Percentiles rank a stretch among this genome's conserved stretches.
phyloP scores from a whole-genome alignment of 2,113 vertebrate genomes.

The Pachycephala philippinensis region DNA sequence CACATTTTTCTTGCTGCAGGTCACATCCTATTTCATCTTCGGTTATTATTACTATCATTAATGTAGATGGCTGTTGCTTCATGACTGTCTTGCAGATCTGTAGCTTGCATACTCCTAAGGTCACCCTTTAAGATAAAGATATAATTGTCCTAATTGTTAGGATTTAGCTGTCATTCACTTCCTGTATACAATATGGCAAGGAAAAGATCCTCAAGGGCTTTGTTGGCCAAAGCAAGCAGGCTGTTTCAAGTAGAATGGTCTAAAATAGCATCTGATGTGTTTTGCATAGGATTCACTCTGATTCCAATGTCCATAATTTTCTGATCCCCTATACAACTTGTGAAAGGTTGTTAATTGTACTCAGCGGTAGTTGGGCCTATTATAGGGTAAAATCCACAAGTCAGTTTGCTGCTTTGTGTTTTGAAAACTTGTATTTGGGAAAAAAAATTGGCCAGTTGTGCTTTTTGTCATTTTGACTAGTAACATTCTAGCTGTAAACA shows the following conservation, averaged over 20 bases:
- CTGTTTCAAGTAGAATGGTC: background rate
- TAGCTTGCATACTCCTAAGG: background rate
- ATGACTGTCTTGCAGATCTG: background rate
- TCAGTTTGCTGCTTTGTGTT: background rate
- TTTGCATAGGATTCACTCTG: background rate
- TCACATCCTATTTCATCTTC: background rate
- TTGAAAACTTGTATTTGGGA: background rate
- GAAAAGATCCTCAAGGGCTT: background rate
- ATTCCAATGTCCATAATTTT: background rate
- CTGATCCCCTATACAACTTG: background rate
- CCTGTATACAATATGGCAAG: background rate
- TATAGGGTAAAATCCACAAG: background rate
- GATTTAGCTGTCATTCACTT: background rate
- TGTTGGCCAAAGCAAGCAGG: background rate
- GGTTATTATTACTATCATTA: background rate
- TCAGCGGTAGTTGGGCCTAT: background rate
- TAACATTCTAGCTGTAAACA: background rate
- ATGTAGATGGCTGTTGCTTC: background rate
- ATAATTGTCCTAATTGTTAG: background rate
- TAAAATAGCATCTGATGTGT: background rate
- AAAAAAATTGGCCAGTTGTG: background rate
- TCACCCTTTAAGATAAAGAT: background rate
- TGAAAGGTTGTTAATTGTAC: background rate
- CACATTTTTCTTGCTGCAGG: background rate
- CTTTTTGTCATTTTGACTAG: background rate